phyloP scores from a whole-genome alignment of 1,140 invertebrate species.

The Musca vetustissima region DNA sequence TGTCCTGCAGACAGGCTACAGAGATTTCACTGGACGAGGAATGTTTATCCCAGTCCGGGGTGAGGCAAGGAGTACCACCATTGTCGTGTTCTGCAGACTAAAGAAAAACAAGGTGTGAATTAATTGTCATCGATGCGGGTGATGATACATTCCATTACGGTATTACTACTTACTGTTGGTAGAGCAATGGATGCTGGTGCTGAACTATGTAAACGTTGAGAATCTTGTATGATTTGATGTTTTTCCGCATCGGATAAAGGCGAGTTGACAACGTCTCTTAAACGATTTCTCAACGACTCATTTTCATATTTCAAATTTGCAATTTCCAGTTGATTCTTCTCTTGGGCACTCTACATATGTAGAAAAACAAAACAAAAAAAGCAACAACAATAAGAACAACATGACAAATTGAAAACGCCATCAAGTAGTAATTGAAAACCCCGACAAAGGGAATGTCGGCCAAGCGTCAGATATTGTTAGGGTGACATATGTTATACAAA shows the following conservation, averaged over 20 bases:
- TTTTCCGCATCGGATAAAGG: slow-evolving; percentile 81
- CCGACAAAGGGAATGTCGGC: background rate
- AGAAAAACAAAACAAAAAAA: background rate
- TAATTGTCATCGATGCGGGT: background rate
- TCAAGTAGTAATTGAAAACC: slow-evolving; percentile 1
- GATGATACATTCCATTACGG: background rate
- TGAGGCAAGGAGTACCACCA: slow-evolving; percentile 63
- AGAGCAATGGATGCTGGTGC: slow-evolving; percentile 66
- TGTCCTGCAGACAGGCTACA: slow-evolving; percentile 88
- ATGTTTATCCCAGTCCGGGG: slow-evolving; percentile 86
- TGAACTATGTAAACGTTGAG: slow-evolving; percentile 65
- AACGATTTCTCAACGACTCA: slow-evolving; percentile 68
- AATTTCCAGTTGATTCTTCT: slow-evolving; percentile 67
- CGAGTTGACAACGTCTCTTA: slow-evolving; percentile 75
- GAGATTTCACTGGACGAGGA: slow-evolving; percentile 87
- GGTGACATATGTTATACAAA: no score
- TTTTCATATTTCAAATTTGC: slow-evolving; percentile 73
- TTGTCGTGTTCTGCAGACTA: slow-evolving; percentile 36
- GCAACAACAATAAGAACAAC: background rate
- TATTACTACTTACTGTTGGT: slow-evolving; percentile 58
- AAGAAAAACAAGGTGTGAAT: background rate
- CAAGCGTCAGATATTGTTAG: no score
- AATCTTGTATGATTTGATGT: slow-evolving; percentile 71
- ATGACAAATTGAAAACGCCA: no score
- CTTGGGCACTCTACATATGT: slow-evolving; percentile 50